Evolutionary conservation across 2,113 vertebrate genomes (phyloP).

Genomic region (Abramis brama): DNA sequence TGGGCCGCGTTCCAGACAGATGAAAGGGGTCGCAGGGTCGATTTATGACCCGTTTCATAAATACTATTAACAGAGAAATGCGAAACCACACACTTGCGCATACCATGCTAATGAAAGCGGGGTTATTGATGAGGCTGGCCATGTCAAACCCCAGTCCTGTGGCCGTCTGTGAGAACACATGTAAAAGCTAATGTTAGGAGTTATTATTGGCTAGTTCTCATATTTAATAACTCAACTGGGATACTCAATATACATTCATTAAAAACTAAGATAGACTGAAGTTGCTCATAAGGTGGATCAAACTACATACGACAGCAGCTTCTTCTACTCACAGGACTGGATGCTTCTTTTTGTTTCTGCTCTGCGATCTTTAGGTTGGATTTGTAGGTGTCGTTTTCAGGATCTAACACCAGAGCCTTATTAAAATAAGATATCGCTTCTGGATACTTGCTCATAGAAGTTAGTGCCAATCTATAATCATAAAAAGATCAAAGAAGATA

Average conservation of each 20-base stretch:
- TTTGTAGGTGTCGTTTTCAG: constrained; percentile 96
- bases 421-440: constrained; percentile 94
- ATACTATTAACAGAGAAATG: constrained; percentile 35
- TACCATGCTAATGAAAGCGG: constrained; percentile 98
- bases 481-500: constrained; percentile 38
- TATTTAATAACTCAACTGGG: neutral
- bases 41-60: constrained; percentile 41
- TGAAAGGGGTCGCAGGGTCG: constrained; percentile 28
- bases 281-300: neutral
- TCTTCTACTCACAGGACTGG: constrained; percentile 87
- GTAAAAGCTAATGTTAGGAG: neutral
- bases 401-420: constrained; percentile 94
- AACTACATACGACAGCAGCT: neutral
- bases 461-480: constrained; percentile 85
- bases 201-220: neutral
- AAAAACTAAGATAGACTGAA: neutral
- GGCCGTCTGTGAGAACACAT: constrained; percentile 80
- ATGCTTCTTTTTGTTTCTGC: constrained; percentile 90
- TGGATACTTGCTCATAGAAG: constrained; percentile 92
- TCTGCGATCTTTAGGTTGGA: constrained; percentile 96
- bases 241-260: constrained; percentile 6
- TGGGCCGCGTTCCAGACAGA: neutral
- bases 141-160: constrained; percentile 95
- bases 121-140: constrained; percentile 98
- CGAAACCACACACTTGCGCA: constrained; percentile 61